phyloP scores from a whole-genome alignment of 2,113 vertebrate genomes.

The Tupaia chinensis region DNA sequence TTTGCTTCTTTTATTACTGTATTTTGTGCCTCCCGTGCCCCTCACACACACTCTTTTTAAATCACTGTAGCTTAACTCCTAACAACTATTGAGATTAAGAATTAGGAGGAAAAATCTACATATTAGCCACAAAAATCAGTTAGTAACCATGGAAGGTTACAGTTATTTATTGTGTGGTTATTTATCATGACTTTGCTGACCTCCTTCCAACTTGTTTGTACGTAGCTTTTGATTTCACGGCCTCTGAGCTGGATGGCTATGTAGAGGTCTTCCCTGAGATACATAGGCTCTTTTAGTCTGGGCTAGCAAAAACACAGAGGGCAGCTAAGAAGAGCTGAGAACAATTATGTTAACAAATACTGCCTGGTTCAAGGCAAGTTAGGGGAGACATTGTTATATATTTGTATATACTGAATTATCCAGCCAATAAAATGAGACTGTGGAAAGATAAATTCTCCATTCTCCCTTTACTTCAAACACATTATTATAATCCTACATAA shows the following conservation, averaged over 20 bases:
- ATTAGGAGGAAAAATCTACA: neutral
- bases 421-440: neutral
- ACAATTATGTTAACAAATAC: conserved; percentile 37
- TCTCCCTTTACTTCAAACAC: neutral
- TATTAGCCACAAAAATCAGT: neutral
- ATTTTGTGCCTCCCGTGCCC: neutral
- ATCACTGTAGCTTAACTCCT: neutral
- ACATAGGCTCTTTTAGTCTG: neutral
- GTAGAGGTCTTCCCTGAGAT: neutral
- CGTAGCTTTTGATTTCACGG: neutral
- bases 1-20: neutral
- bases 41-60: neutral
- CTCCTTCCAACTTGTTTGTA: neutral
- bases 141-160: neutral
- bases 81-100: neutral
- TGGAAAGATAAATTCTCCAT: neutral
- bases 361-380: neutral
- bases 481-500: neutral
- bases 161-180: neutral
- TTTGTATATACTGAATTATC: neutral
- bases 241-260: neutral
- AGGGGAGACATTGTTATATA: neutral
- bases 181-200: neutral
- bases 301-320: neutral
- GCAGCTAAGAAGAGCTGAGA: neutral